These are phyloP conservation scores for Cynopterus brachyotis DNA, from an alignment of 2,113 vertebrate genomes.

Conservation along the genomic window DNA sequence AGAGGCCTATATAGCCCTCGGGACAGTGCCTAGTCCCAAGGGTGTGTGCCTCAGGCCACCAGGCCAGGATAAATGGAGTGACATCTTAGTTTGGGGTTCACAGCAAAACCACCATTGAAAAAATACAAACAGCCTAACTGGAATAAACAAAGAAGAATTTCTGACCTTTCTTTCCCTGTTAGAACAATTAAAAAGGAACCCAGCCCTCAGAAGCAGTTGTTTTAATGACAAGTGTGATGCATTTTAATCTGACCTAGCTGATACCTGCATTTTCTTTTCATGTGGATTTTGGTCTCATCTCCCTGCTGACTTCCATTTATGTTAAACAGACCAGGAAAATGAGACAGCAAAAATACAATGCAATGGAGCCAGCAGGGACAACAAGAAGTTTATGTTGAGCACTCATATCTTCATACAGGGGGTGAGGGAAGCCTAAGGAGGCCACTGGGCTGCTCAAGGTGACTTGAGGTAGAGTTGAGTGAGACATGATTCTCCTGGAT, in stretches of 20 bases:
- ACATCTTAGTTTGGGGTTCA: not conserved
- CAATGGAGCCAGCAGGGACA: not conserved
- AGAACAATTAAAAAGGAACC: conserved; percentile 17
- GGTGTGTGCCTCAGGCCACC: not conserved
- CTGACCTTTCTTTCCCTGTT: not conserved
- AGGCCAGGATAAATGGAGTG: not conserved
- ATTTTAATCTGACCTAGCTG: not conserved
- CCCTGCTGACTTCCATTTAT: not conserved
- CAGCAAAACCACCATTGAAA: not conserved
- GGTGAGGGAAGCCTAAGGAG: accelerated
- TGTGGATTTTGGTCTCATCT: conserved; percentile 19
- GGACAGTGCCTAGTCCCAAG: not conserved
- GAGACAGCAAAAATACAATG: not conserved
- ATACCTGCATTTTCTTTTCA: not conserved
- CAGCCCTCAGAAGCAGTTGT: not conserved
- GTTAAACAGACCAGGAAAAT: not conserved
- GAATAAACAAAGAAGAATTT: not conserved
- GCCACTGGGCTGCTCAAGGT: not conserved
- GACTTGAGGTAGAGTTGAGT: not conserved
- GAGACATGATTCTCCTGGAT: not conserved
- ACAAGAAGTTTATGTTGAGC: not conserved
- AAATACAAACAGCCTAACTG: not conserved
- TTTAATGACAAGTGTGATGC: not conserved
- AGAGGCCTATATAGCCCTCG: not conserved
- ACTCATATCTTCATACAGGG: not conserved